Conservation (phyloP, 2,797 vertebrate genomes). For the Argentina silus region DNA sequence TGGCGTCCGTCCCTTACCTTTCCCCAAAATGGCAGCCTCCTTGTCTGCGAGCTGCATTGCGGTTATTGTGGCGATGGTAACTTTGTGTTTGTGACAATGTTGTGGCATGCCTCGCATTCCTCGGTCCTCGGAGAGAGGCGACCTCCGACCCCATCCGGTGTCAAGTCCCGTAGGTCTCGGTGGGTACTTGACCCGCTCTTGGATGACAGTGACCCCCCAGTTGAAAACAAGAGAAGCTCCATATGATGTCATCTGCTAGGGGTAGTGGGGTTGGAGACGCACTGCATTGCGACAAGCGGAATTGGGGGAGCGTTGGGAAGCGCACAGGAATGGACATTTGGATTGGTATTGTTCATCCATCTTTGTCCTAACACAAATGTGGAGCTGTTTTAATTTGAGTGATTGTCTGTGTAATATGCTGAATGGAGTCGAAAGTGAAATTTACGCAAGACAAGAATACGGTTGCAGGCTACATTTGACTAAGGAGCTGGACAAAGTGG, state of each 20-base stretch:
- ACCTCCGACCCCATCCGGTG: constrained; percentile 63
- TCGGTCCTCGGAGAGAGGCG: constrained; percentile 47
- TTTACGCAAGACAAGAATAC: too few relatives aligned
- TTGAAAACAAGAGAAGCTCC: constrained; percentile 29
- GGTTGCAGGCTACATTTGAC: too few relatives aligned
- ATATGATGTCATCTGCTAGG: constrained; percentile 26
- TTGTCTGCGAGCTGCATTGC: constrained; percentile 39
- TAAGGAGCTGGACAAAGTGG: too few relatives aligned
- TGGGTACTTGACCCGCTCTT: constrained; percentile 50
- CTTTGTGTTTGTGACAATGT: constrained; percentile 42
- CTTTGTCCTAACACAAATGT: background rate
- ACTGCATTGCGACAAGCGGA: constrained; percentile 16
- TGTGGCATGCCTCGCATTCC: constrained; percentile 61
- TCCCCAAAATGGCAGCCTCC: constrained; percentile 43
- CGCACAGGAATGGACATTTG: background rate
- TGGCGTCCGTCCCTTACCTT: constrained; percentile 36
- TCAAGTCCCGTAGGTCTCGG: constrained; percentile 53
- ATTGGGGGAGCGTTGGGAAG: background rate
- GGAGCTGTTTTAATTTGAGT: background rate
- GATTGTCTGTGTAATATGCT: background rate
- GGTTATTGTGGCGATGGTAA: constrained; percentile 35
- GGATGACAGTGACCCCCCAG: constrained; percentile 46
- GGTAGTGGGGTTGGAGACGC: background rate
- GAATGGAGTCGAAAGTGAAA: too few relatives aligned
- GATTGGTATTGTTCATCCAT: background rate